Base-by-base conservation (phyloP, 2,888 invertebrate species). In the Hermodice carunculata region DNA sequence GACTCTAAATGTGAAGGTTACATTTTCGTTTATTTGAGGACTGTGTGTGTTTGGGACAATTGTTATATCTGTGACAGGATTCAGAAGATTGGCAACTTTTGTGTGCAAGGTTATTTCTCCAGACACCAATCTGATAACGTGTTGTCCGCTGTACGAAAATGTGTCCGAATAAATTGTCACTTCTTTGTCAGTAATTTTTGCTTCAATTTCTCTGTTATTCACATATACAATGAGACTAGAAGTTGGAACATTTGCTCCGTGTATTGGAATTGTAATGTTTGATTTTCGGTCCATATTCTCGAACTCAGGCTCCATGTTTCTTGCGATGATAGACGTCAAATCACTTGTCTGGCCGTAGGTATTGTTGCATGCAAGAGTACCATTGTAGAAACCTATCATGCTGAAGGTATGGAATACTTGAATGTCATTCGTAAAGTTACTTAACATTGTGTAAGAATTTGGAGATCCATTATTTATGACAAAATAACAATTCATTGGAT, bases 341-440 rank as follows among this genome's bases (percentile, higher is more conserved):
- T n/a, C n/a, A n/a, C 19, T 22, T 11, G 49, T 61, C 17, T 56
- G 28, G 5, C 83, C 82, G 63, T 79, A 80, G 1, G 67, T 54
- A 61, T 84, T 83, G 5, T 57, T 58, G 60, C 82, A 82, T 2
- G 58, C 62, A 1, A 76, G 71, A 3, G 61, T 43, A n/a, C 75
- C 56, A 24, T 73, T 64, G 66, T 78, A 82, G 19, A 72, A 70
- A 8, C 83, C 82, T 19, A 74, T 68, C 1, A 49, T 37, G 0
- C 31, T n/a, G 64, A 76, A 83, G 1, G 52, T 56, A 60, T 81
- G 74, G 1, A n/a, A n/a, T n/a, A n/a, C n/a, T n/a, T n/a, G n/a
- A n/a, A n/a, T n/a, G n/a, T n/a, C n/a, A n/a, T n/a, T n/a, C n/a
- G n/a, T n/a, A n/a, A n/a, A n/a, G n/a, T n/a, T n/a, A n/a, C n/a